Evolutionary conservation across 1,140 invertebrate species (phyloP).

Genomic region (Penaeus vannamei): DNA sequence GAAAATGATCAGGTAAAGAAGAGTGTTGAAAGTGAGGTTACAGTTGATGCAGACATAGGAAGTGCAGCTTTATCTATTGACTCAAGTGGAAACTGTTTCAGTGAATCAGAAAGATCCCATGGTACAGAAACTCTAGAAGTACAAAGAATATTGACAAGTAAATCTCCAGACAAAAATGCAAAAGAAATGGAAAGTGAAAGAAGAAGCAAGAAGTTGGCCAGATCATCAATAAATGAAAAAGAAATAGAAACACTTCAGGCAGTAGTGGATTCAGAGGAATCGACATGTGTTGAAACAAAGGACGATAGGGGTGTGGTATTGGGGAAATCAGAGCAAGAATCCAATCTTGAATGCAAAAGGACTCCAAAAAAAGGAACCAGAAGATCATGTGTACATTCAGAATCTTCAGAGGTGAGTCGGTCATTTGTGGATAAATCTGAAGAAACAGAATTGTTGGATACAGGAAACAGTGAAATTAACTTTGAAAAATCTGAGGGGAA

Average conservation of each 20-base stretch:
- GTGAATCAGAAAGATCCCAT: no score
- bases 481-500: not conserved
- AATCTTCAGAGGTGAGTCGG: not conserved
- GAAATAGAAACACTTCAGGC: not conserved
- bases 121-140: no score
- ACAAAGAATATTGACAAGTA: no score
- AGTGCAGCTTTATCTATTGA: no score
- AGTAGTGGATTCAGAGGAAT: not conserved
- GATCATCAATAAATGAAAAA: not conserved
- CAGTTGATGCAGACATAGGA: no score
- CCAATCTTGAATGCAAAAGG: not conserved
- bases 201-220: not conserved
- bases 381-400: not conserved
- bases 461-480: not conserved
- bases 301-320: not conserved
- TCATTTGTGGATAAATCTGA: not conserved
- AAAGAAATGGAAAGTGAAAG: no score
- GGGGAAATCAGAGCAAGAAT: not conserved
- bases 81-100: no score
- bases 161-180: no score
- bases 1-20: no score
- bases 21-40: no score
- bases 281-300: not conserved
- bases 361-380: not conserved
- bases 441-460: not conserved